Percentiles rank a stretch among this genome's conserved stretches.
Evolutionary conservation across 2,113 vertebrate genomes (phyloP).

Genomic region (Eptesicus fuscus): DNA sequence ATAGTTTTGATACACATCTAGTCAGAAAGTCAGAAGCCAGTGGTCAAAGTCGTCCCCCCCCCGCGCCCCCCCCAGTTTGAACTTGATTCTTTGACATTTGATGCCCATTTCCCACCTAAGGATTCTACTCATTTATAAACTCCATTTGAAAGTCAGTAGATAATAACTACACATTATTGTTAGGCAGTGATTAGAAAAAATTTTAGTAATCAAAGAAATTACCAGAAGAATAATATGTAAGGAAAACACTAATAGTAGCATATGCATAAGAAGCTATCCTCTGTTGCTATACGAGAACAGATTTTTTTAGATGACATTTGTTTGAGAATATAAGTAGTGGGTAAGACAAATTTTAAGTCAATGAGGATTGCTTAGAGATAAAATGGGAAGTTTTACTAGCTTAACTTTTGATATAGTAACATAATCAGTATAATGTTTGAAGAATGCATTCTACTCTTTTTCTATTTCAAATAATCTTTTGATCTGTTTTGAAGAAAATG

Average conservation of each 20-base stretch:
- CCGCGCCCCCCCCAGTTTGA: background rate
- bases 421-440: constrained; percentile 35
- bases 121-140: background rate
- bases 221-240: background rate
- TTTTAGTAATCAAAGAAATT: constrained; percentile 21
- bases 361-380: constrained; percentile 6
- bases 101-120: background rate
- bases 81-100: background rate
- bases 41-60: background rate
- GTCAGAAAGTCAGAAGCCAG: background rate
- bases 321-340: background rate
- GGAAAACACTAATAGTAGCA: background rate
- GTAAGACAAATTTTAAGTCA: background rate
- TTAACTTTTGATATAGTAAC: constrained; percentile 39
- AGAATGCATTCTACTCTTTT: constrained; percentile 18
- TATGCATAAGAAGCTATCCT: background rate
- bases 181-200: background rate
- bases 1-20: background rate
- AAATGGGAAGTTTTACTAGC: constrained; percentile 21
- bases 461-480: constrained; percentile 54
- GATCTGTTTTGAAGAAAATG: constrained; percentile 51
- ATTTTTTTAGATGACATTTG: background rate
- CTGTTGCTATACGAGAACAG: background rate
- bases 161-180: background rate
- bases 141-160: background rate